A percentile compares a stretch with the other conserved stretches of the same genome.
These are phyloP conservation scores for Empis livida DNA, from an alignment of 2,888 invertebrate species.

Conservation along the genomic window DNA sequence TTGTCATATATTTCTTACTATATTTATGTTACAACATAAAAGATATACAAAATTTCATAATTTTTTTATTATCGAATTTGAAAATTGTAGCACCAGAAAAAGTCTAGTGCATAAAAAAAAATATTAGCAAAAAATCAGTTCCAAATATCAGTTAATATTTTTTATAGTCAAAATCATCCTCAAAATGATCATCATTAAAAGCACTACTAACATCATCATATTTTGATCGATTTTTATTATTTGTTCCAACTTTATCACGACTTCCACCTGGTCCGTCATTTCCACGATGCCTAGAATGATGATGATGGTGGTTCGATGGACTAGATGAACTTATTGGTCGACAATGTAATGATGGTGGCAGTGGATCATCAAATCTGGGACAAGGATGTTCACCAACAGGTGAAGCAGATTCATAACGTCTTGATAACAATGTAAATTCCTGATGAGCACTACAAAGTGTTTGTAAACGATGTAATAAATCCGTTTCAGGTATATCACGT, in stretches of 20 bases:
- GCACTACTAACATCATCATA: neutral
- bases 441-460: slow-evolving; percentile 77
- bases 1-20: neutral
- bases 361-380: slow-evolving; percentile 29
- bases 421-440: slow-evolving; percentile 71
- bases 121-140: no score
- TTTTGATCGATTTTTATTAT: slow-evolving; percentile 15
- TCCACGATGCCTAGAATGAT: slow-evolving; percentile 18
- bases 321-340: slow-evolving; percentile 26
- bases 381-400: slow-evolving; percentile 34
- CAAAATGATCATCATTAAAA: slow-evolving; percentile 19
- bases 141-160: slow-evolving; percentile 14
- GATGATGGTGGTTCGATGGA: slow-evolving; percentile 9
- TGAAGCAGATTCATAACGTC: slow-evolving; percentile 48
- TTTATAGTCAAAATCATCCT: slow-evolving; percentile 28
- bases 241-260: slow-evolving; percentile 15
- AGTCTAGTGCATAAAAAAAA: no score
- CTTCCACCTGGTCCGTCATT: slow-evolving; percentile 16
- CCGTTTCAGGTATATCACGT: slow-evolving; percentile 59
- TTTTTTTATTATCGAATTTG: slow-evolving; percentile 1
- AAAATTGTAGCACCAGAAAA: no score
- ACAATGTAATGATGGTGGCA: slow-evolving; percentile 28
- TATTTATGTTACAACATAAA: slow-evolving; percentile 12
- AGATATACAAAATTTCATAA: slow-evolving; percentile 14
- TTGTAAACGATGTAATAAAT: slow-evolving; percentile 63